Percentiles rank a stretch among this genome's conserved stretches.
Conservation (phyloP, 2,797 vertebrate genomes). For the Mallotus villosus region DNA sequence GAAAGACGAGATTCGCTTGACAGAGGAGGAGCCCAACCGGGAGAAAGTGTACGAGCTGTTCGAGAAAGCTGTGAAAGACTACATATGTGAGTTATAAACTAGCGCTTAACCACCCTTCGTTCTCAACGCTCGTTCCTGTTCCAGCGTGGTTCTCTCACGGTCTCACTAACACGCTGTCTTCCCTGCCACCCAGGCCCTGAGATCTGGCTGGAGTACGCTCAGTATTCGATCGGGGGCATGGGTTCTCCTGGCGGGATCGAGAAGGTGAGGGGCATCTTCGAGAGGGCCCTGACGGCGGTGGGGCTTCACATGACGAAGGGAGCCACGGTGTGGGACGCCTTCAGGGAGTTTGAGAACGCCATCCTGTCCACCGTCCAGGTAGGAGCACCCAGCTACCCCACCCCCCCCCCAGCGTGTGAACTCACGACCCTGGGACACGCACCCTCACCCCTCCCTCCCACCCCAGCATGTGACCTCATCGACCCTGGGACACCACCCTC, state of each 20-base stretch:
- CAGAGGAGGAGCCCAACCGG: conserved; percentile 79
- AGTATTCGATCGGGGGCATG: conserved; percentile 95
- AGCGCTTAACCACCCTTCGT: no score
- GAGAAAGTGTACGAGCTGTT: conserved; percentile 93
- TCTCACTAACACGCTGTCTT: neutral
- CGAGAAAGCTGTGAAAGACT: conserved; percentile 90
- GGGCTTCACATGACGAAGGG: conserved; percentile 95
- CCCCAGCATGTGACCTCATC: neutral
- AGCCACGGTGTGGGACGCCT: conserved; percentile 90
- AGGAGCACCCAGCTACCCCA: conserved; percentile 32
- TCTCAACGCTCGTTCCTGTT: neutral
- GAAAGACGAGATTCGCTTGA: conserved; percentile 92
- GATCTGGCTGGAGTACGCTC: conserved; percentile 95
- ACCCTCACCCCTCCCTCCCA: neutral
- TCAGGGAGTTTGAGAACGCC: conserved; percentile 94
- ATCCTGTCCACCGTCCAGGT: conserved; percentile 92
- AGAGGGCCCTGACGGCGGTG: conserved; percentile 88
- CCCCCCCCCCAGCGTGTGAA: neutral
- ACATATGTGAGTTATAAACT: conserved; percentile 85
- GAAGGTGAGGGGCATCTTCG: conserved; percentile 87
- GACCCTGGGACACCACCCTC: neutral
- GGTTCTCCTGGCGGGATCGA: conserved; percentile 90
- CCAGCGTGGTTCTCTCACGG: neutral
- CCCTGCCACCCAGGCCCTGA: conserved; percentile 82
- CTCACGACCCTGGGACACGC: neutral